Evolutionary conservation across 2,888 invertebrate species (phyloP).

Genomic region (Acronicta alni): DNA sequence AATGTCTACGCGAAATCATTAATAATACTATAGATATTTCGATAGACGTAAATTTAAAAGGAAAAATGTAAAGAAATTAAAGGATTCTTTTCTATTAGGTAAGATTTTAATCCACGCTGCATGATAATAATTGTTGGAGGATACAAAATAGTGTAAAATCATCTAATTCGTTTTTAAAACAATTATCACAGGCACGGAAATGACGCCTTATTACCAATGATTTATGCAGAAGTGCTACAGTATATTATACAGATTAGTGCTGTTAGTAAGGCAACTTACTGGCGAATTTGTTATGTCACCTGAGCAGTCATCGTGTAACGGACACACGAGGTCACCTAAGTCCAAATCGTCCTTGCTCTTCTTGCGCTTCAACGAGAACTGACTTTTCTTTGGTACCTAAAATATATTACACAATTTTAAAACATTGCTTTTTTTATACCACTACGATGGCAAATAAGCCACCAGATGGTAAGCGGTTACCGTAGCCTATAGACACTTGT

Average conservation of each 20-base stretch:
- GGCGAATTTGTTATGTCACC: conserved; percentile 82
- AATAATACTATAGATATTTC: not conserved
- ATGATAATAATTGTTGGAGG: no score
- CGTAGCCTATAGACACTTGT: no score
- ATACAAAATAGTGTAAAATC: no score
- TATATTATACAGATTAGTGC: conserved; percentile 75
- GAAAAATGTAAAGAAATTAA: no score
- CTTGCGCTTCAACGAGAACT: conserved; percentile 96
- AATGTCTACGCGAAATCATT: conserved; percentile 28
- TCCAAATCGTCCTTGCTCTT: conserved; percentile 95
- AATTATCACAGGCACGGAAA: no score
- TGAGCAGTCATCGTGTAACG: conserved; percentile 90
- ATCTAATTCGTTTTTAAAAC: no score
- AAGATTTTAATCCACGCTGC: no score
- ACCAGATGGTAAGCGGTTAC: no score
- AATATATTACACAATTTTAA: conserved; percentile 15
- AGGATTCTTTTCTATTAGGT: no score
- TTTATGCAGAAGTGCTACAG: conserved; percentile 33
- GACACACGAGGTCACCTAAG: conserved; percentile 96
- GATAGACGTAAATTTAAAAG: no score
- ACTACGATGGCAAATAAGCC: no score
- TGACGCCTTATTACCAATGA: conserved; percentile 23
- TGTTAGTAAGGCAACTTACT: conserved; percentile 85
- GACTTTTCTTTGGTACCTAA: conserved; percentile 95
- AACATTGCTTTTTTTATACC: not conserved